Evolutionary conservation across 2,797 vertebrate species (phyloP), one percentile per base, ranked within the genome.

Genomic region (Oryzias sinensis): DNA sequence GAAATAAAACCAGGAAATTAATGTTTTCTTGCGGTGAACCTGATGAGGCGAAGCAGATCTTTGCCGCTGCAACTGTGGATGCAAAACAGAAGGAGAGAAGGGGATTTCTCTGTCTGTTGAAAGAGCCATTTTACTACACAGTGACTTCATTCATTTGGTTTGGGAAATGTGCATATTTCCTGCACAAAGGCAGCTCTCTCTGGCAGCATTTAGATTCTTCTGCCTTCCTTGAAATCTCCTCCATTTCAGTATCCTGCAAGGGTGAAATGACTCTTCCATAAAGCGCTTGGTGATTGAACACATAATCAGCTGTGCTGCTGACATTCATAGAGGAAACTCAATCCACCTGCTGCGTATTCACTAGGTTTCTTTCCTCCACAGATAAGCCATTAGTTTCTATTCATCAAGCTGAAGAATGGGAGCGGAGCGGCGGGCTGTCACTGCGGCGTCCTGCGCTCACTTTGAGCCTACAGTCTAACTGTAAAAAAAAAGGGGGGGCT

Each of bases 81-180:
- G 51, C 78, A 80, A 60, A 80, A 79, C 55, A 45, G 43, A 37
- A 59, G 56, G 49, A 66, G 59, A 54, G 63, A 57, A 57, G 62
- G 18, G 52, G 62, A 49, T 70, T 70, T 71, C 42, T 80, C 46
- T 47, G 27, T 59, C 56, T 42, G 40, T 46, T 65, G 53, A 81
- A 52, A 62, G 55, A 68, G 53, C 51, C 63, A 46, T 79, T 76
- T 70, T 64, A 54, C 68, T 3, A 62, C 67, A 87, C 83, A 85
- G 56, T 68, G 72, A 56, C 77, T 83, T 65, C 73, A 84, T 88
- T 90, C 80, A 87, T 68, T 29, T 41, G 18, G 48, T 74, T 63
- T 56, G 45, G 67, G 79, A 80, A 77, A 83, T 77, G 74, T 72
- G 82, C 74, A 82, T 79, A 81, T 76, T 83, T 86, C 53, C 57